Evolutionary conservation across 2,797 vertebrate species (phyloP).

Genomic region (Podarcis siculus): DNA sequence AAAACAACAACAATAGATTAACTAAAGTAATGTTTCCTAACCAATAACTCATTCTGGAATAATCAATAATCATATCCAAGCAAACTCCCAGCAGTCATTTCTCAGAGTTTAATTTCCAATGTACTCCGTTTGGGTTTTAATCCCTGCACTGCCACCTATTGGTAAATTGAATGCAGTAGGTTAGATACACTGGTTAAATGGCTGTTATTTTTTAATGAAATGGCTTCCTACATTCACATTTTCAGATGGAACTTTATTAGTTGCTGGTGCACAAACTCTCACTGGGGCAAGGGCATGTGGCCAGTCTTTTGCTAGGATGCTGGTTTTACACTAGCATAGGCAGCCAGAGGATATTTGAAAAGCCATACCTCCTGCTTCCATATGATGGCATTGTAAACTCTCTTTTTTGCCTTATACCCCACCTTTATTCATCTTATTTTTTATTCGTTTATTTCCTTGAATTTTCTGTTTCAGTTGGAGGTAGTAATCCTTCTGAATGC

Average conservation of each 20-base stretch:
- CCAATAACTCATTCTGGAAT: not conserved
- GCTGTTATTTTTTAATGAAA: not conserved
- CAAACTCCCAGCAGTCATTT: slow-evolving; percentile 27
- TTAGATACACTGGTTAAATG: not conserved
- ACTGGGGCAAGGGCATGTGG: not conserved
- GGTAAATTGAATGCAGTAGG: not conserved
- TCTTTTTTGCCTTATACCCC: too few relatives aligned
- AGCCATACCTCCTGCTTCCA: too few relatives aligned
- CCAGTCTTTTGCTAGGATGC: not conserved
- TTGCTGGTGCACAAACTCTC: not conserved
- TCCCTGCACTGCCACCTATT: slow-evolving; percentile 16
- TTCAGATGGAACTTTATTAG: not conserved
- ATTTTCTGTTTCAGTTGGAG: too few relatives aligned
- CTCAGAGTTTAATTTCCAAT: not conserved
- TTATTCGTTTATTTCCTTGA: too few relatives aligned
- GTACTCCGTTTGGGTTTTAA: not conserved
- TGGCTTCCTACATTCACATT: not conserved
- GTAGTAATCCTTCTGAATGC: too few relatives aligned
- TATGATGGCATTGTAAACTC: too few relatives aligned
- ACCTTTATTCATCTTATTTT: too few relatives aligned
- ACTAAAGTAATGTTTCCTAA: slow-evolving; percentile 36
- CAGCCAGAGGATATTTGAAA: not conserved
- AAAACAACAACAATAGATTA: slow-evolving; percentile 23
- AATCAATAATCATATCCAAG: slow-evolving; percentile 31
- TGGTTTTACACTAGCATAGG: not conserved